Evolutionary conservation across 2,797 vertebrate genomes (phyloP).

Genomic region (Buphagus erythrorhynchus): DNA sequence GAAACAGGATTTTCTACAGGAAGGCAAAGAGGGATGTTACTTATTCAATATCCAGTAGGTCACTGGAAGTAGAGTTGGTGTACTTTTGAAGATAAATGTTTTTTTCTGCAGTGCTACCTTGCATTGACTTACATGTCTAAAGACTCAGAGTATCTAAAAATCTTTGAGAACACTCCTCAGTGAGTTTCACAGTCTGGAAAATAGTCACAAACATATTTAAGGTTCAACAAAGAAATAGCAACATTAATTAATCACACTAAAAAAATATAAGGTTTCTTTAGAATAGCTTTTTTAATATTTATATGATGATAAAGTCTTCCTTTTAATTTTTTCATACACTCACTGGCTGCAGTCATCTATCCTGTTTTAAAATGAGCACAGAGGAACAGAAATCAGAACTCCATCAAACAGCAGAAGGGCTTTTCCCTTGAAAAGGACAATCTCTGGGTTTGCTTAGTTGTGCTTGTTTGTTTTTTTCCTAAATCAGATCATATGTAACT

Average conservation of each 20-base stretch:
- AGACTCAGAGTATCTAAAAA: neutral
- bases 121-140: neutral
- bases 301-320: neutral
- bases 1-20: neutral
- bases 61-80: neutral
- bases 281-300: neutral
- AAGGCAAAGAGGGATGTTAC: neutral
- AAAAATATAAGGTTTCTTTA: neutral
- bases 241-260: neutral
- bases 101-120: neutral
- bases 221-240: neutral
- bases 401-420: neutral
- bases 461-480: neutral
- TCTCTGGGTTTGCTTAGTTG: neutral
- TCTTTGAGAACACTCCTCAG: neutral
- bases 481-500: neutral
- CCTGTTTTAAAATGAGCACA: neutral
- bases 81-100: neutral
- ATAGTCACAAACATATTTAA: neutral
- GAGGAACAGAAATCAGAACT: neutral
- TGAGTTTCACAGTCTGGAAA: neutral
- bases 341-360: neutral
- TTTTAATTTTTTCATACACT: neutral
- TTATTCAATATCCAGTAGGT: neutral
- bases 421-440: accelerated